phyloP scores from a whole-genome alignment of 2,113 vertebrate genomes.

The Lota lota region DNA sequence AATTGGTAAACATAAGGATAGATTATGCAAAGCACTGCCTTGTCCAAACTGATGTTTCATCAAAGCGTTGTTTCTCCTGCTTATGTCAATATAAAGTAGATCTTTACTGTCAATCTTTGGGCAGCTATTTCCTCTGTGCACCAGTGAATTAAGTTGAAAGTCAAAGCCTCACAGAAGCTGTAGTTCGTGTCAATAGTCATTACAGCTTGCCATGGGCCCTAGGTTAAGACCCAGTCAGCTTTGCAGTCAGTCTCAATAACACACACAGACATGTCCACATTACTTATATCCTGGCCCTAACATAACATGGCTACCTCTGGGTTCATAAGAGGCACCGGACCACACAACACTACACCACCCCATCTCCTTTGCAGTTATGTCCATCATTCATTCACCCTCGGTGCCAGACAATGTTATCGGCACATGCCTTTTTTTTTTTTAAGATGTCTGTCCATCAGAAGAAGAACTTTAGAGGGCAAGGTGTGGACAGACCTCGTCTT shows the following conservation, averaged over 20 bases:
- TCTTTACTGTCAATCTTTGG: conserved; percentile 39
- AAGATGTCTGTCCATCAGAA: neutral
- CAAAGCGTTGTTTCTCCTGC: conserved; percentile 44
- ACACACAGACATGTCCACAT: conserved; percentile 31
- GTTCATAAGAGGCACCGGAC: neutral
- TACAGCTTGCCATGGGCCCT: conserved; percentile 57
- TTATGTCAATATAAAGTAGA: conserved; percentile 31
- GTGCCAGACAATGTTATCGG: neutral
- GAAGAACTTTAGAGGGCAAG: conserved; percentile 51
- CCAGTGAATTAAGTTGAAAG: conserved; percentile 71
- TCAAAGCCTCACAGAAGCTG: conserved; percentile 58
- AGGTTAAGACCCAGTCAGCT: conserved; percentile 50
- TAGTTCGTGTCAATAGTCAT: conserved; percentile 71
- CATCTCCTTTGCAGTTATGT: too few relatives aligned
- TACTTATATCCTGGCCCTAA: conserved; percentile 33
- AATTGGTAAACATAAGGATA: neutral
- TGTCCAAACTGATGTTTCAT: conserved; percentile 30
- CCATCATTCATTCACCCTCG: too few relatives aligned
- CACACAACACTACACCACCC: too few relatives aligned
- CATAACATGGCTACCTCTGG: neutral
- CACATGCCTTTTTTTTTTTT: neutral
- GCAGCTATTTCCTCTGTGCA: conserved; percentile 55
- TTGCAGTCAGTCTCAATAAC: conserved; percentile 48
- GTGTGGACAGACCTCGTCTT: conserved; percentile 40
- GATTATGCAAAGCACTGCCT: neutral